These are phyloP conservation scores for Megaceryle alcyon DNA, from an alignment of 2,797 vertebrate species.

Conservation along the genomic window DNA sequence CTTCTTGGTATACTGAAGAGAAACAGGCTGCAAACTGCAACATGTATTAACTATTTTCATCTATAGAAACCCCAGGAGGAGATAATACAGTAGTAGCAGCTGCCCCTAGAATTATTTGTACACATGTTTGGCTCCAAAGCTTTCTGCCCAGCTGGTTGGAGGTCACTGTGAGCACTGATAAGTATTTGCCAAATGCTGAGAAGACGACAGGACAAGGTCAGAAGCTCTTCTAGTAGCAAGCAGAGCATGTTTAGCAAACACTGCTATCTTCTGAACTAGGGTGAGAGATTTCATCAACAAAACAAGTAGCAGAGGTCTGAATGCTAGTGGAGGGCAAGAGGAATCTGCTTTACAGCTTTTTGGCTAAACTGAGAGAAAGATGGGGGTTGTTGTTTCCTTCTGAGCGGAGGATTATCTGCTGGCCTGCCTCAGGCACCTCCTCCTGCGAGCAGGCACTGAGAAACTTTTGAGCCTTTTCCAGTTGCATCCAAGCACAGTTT, in stretches of 20 bases:
- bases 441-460: rapidly evolving
- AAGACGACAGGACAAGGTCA: conserved; percentile 68
- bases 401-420: background rate
- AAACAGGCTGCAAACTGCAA: background rate
- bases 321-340: background rate
- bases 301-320: background rate
- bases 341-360: conserved; percentile 24
- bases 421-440: background rate
- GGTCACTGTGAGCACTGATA: conserved; percentile 74
- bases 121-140: conserved; percentile 58
- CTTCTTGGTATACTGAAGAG: background rate
- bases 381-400: background rate
- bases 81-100: conserved; percentile 72
- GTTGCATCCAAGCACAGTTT: background rate
- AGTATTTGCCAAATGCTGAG: conserved; percentile 56
- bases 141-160: conserved; percentile 65
- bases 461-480: background rate
- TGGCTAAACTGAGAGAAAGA: background rate
- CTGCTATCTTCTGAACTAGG: conserved; percentile 17
- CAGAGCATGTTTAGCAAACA: conserved; percentile 17
- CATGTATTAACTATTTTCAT: background rate
- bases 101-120: conserved; percentile 71
- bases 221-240: conserved; percentile 58
- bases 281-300: conserved; percentile 61
- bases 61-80: conserved; percentile 34